These are phyloP conservation scores for Agonopterix alstromeriana DNA, from an alignment of 2,888 invertebrate species.

Conservation along the genomic window DNA sequence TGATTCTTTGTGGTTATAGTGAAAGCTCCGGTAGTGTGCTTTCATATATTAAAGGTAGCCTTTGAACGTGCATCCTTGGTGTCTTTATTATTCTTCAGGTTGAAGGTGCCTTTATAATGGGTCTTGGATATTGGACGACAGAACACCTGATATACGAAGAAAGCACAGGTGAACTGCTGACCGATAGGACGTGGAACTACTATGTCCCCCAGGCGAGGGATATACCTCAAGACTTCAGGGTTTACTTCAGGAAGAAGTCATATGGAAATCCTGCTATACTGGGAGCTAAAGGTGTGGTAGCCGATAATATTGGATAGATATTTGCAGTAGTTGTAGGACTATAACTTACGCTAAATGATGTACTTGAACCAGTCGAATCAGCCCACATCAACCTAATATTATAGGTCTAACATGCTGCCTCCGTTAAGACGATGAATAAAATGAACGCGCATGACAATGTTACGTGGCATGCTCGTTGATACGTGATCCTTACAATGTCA, in stretches of 20 bases:
- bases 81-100: constrained; percentile 32
- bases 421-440: too few species aligned
- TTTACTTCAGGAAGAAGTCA: constrained; percentile 79
- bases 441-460: too few species aligned
- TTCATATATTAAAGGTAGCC: too few species aligned
- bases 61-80: too few species aligned
- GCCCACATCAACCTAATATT: neutral
- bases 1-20: too few species aligned
- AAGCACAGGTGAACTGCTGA: constrained; percentile 80
- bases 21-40: too few species aligned
- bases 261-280: constrained; percentile 78
- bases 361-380: neutral
- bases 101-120: constrained; percentile 87
- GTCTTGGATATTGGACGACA: constrained; percentile 82
- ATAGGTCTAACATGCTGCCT: neutral
- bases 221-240: constrained; percentile 84
- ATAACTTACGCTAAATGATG: neutral
- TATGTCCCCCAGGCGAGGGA: constrained; percentile 84
- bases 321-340: neutral
- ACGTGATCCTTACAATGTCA: too few species aligned
- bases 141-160: constrained; percentile 81
- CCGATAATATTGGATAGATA: too few species aligned
- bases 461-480: neutral
- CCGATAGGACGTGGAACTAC: constrained; percentile 87
- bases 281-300: constrained; percentile 78